Evolutionary conservation across 2,888 invertebrate genomes (phyloP).

Genomic region (Drosophila nigritarsus): DNA sequence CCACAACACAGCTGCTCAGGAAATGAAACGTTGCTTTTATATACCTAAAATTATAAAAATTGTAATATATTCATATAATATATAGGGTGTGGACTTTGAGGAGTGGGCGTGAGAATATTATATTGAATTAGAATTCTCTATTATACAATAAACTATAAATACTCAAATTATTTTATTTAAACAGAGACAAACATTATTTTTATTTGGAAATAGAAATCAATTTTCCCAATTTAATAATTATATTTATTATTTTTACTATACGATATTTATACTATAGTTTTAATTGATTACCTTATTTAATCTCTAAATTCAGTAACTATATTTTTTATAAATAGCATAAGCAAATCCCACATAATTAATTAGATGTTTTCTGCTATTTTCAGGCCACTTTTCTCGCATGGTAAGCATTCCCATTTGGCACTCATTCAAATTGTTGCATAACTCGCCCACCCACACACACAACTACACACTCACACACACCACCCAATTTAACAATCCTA

Average conservation of each 20-base stretch:
- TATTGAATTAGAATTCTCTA: not conserved
- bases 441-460: conserved; percentile 4
- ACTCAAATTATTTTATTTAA: not conserved
- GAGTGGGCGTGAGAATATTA: not conserved
- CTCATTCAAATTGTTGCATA: conserved; percentile 14
- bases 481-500: conserved; percentile 1
- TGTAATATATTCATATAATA: not conserved
- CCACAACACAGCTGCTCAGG: not conserved
- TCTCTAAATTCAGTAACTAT: not conserved
- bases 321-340: not conserved
- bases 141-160: not conserved
- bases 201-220: not conserved
- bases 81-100: not conserved
- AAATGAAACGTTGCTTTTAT: conserved; percentile 4
- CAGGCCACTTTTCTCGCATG: conserved; percentile 15
- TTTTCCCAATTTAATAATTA: not conserved
- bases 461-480: too few relatives aligned
- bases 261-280: not conserved
- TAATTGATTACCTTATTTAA: not conserved
- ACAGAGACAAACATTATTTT: not conserved
- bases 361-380: not conserved
- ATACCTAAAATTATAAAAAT: not conserved
- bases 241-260: not conserved
- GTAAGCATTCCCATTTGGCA: conserved; percentile 38
- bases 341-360: not conserved